phyloP scores from a whole-genome alignment of 2,797 vertebrate species.

The Propithecus perrieri region DNA sequence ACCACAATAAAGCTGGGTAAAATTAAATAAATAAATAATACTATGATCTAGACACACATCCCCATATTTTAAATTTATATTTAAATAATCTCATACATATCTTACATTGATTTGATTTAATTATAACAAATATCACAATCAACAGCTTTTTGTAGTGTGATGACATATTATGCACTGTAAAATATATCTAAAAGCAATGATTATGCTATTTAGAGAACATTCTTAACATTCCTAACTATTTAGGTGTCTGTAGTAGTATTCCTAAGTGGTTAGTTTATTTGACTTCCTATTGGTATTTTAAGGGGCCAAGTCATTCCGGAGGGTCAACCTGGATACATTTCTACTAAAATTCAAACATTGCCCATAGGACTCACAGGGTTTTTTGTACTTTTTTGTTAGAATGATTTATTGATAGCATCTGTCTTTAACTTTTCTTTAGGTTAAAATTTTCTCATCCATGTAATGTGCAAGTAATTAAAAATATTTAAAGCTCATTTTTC shows the following conservation, averaged over 20 bases:
- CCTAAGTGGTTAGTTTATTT: background rate
- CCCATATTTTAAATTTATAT: background rate
- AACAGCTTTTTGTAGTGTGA: background rate
- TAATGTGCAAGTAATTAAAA: slow-evolving; percentile 28
- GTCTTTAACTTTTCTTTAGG: background rate
- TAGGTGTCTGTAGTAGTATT: background rate
- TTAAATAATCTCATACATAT: background rate
- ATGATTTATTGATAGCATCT: slow-evolving; percentile 31
- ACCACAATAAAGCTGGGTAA: background rate
- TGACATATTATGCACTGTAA: background rate
- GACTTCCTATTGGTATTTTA: background rate
- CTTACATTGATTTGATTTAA: background rate
- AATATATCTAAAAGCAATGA: background rate
- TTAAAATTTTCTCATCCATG: slow-evolving; percentile 13
- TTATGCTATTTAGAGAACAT: background rate
- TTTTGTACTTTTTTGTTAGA: background rate
- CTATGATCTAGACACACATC: background rate
- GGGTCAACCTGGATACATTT: background rate
- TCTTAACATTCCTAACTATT: background rate
- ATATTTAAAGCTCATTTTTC: background rate
- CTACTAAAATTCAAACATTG: background rate
- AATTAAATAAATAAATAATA: background rate
- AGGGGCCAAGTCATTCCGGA: background rate
- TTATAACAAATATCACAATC: background rate
- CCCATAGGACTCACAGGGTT: background rate